A percentile compares a stretch with the other conserved stretches of the same genome.
Conservation (phyloP, 2,113 vertebrate genomes). For the Willisornis vidua region DNA sequence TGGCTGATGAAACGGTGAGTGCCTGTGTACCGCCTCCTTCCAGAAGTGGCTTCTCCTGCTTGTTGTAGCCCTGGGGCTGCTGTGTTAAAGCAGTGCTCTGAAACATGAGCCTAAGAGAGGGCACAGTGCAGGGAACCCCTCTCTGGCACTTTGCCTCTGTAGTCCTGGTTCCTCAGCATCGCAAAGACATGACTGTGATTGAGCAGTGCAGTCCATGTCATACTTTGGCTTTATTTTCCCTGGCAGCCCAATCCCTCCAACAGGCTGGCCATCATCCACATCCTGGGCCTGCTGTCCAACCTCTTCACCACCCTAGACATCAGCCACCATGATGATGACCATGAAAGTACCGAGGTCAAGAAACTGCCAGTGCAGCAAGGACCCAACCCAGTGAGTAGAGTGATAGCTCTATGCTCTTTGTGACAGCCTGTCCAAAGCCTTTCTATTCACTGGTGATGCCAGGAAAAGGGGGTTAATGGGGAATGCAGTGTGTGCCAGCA, state of each 20-base stretch:
- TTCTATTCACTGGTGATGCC: background rate
- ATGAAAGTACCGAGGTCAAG: slow-evolving; percentile 88
- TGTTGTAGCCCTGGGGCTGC: background rate
- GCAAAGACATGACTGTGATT: background rate
- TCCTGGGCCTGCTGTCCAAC: slow-evolving; percentile 96
- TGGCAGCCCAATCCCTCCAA: slow-evolving; percentile 96
- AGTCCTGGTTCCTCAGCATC: background rate
- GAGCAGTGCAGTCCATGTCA: background rate
- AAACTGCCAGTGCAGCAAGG: slow-evolving; percentile 87
- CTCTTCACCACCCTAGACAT: slow-evolving; percentile 97
- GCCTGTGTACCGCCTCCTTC: background rate
- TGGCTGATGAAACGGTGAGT: slow-evolving; percentile 93
- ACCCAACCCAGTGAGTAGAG: slow-evolving; percentile 92
- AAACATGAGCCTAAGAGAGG: background rate
- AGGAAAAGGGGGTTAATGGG: background rate
- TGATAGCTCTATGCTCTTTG: fast-evolving
- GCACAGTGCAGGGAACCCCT: background rate
- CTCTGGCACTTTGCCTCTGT: background rate
- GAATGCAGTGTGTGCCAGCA: background rate
- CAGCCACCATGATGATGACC: slow-evolving; percentile 96
- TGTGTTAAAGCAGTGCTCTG: background rate
- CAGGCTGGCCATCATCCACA: slow-evolving; percentile 97
- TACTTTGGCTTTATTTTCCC: slow-evolving; percentile 17
- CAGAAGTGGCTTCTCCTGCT: background rate
- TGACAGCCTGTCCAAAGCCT: background rate